These are phyloP conservation scores for Tigriopus californicus DNA, from an alignment of 2,888 invertebrate species.

Conservation along the genomic window DNA sequence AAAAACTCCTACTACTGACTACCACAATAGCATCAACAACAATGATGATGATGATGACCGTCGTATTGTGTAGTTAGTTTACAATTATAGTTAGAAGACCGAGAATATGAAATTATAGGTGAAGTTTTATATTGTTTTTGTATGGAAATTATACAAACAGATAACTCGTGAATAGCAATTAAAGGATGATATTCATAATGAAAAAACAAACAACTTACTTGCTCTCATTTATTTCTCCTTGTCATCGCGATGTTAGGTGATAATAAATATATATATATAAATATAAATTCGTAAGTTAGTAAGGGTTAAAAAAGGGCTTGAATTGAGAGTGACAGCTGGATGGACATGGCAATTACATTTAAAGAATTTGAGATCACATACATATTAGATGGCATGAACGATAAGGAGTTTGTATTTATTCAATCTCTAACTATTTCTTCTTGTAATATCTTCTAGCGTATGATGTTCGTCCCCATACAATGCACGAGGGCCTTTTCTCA, in stretches of 20 bases:
- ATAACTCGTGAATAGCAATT: too few relatives aligned
- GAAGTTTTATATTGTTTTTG: too few relatives aligned
- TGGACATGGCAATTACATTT: slow-evolving; percentile 2
- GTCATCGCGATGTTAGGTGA: not conserved
- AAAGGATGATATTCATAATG: not conserved
- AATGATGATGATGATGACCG: too few relatives aligned
- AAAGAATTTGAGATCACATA: not conserved
- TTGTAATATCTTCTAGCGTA: not conserved
- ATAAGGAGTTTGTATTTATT: not conserved
- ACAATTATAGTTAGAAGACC: too few relatives aligned
- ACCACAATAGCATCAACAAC: too few relatives aligned
- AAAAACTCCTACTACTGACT: too few relatives aligned
- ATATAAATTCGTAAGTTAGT: not conserved
- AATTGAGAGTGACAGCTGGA: not conserved
- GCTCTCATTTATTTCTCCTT: not conserved
- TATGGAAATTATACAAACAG: too few relatives aligned
- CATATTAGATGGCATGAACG: not conserved
- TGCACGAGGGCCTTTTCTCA: slow-evolving; percentile 19
- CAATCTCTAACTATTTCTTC: not conserved
- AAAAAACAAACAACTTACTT: not conserved
- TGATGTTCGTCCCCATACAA: slow-evolving; percentile 19
- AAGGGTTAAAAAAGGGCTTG: not conserved
- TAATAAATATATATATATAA: slow-evolving; percentile 1
- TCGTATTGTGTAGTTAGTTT: too few relatives aligned
- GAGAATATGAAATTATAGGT: too few relatives aligned